These are phyloP conservation scores for Eupeodes latifasciatus DNA, from an alignment of 2,888 invertebrate species.

Conservation along the genomic window DNA sequence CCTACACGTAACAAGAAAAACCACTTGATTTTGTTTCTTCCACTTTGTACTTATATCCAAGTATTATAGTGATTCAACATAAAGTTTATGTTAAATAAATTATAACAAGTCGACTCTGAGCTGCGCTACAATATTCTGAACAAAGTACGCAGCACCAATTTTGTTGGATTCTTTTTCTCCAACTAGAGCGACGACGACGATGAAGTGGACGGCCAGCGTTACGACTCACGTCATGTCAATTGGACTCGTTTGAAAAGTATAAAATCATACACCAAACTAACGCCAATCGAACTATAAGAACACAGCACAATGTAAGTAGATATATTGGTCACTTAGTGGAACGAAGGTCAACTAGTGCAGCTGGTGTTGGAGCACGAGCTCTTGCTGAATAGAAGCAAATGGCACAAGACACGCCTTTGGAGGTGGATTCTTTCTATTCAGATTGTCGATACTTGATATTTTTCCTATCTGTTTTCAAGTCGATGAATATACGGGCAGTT, in stretches of 20 bases:
- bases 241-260: constrained; percentile 31
- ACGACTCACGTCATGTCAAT: constrained; percentile 46
- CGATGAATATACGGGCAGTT: constrained; percentile 22
- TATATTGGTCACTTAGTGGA: constrained; percentile 18
- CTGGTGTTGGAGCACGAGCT: constrained; percentile 51
- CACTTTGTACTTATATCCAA: background rate
- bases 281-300: background rate
- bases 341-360: constrained; percentile 58
- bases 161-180: background rate
- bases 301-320: constrained; percentile 13
- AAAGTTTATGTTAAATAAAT: constrained; percentile 30
- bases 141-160: constrained; percentile 26
- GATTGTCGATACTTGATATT: constrained; percentile 9
- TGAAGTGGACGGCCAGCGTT: background rate
- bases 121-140: constrained; percentile 6
- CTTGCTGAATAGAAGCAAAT: constrained; percentile 15
- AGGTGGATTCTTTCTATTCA: constrained; percentile 41
- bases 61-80: background rate
- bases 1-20: background rate
- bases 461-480: background rate
- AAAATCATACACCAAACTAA: constrained; percentile 3
- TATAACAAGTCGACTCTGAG: background rate
- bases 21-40: constrained; percentile 6
- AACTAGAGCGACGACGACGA: background rate
- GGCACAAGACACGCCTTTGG: constrained; percentile 60